Percentiles rank a stretch among this genome's conserved stretches.
phyloP scores from a whole-genome alignment of 2,888 invertebrate genomes.

The Ommatoiulus sabulosus region DNA sequence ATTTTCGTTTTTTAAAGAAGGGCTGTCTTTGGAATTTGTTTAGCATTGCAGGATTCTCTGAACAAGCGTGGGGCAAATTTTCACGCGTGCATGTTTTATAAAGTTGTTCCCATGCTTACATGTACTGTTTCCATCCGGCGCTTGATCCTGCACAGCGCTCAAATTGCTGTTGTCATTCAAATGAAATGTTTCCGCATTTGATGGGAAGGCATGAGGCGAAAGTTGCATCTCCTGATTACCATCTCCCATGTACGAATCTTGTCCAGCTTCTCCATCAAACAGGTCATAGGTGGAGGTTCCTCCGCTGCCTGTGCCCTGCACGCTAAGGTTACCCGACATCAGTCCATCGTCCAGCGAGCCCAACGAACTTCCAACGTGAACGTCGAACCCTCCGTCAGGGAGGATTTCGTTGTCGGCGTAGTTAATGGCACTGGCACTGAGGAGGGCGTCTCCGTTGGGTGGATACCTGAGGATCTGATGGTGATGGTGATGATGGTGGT shows the following conservation, averaged over 20 bases:
- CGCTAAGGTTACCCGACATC: slow-evolving; percentile 63
- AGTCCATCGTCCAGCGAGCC: slow-evolving; percentile 65
- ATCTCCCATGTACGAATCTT: slow-evolving; percentile 65
- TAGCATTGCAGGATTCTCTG: no score
- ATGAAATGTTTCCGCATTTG: slow-evolving; percentile 62
- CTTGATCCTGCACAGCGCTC: slow-evolving; percentile 56
- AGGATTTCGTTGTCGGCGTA: slow-evolving; percentile 67
- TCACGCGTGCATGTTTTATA: no score
- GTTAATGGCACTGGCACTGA: slow-evolving; percentile 67
- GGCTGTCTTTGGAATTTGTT: no score
- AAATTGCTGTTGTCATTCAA: slow-evolving; percentile 61
- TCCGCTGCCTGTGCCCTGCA: slow-evolving; percentile 63
- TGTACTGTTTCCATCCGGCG: slow-evolving; percentile 25
- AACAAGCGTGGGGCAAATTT: background rate
- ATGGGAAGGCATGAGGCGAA: slow-evolving; percentile 65
- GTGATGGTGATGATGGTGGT: slow-evolving; percentile 31
- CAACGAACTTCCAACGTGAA: slow-evolving; percentile 63
- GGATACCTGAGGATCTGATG: slow-evolving; percentile 62
- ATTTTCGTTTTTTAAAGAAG: no score
- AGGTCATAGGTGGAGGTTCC: slow-evolving; percentile 64
- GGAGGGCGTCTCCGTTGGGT: slow-evolving; percentile 66
- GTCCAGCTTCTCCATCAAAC: slow-evolving; percentile 66
- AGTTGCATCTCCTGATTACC: slow-evolving; percentile 63
- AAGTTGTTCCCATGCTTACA: background rate
- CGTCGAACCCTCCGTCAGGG: slow-evolving; percentile 67